Percentiles rank a stretch among this genome's conserved stretches.
phyloP scores from a whole-genome alignment of 92 coral and sea anemone species.

The Umimayanthus chanpuru region DNA sequence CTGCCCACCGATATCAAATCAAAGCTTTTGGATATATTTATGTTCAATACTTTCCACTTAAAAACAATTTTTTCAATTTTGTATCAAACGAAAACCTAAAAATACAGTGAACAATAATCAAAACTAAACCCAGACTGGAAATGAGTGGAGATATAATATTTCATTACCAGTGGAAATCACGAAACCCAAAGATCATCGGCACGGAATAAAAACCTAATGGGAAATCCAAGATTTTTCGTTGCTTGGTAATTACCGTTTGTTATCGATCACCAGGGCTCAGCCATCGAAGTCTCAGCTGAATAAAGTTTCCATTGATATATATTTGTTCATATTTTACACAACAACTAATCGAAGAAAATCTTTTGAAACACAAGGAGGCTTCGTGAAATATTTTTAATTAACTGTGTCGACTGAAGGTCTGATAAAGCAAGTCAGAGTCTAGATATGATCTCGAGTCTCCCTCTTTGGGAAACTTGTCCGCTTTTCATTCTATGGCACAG shows the following conservation, averaged over 20 bases:
- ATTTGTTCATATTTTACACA: neutral
- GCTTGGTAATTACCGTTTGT: neutral
- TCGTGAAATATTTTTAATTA: no score
- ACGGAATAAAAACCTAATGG: neutral
- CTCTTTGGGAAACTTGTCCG: neutral
- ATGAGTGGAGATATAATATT: neutral
- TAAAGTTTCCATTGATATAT: no score
- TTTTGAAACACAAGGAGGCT: neutral
- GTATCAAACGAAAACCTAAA: neutral
- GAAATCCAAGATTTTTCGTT: neutral
- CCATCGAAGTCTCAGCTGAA: no score
- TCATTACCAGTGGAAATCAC: neutral
- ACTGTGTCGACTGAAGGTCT: neutral
- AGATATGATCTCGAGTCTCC: neutral
- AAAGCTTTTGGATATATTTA: neutral
- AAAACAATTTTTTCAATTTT: conserved; percentile 1
- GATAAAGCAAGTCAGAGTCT: neutral
- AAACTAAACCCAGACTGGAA: neutral
- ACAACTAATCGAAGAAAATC: neutral
- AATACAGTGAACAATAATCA: neutral
- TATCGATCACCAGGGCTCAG: no score
- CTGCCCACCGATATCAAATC: neutral
- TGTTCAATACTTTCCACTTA: neutral
- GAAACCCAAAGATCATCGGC: neutral
- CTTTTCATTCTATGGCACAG: no score